Base-by-base conservation (phyloP, 2,113 vertebrate genomes). In the Rhegmatorhina hoffmannsi region DNA sequence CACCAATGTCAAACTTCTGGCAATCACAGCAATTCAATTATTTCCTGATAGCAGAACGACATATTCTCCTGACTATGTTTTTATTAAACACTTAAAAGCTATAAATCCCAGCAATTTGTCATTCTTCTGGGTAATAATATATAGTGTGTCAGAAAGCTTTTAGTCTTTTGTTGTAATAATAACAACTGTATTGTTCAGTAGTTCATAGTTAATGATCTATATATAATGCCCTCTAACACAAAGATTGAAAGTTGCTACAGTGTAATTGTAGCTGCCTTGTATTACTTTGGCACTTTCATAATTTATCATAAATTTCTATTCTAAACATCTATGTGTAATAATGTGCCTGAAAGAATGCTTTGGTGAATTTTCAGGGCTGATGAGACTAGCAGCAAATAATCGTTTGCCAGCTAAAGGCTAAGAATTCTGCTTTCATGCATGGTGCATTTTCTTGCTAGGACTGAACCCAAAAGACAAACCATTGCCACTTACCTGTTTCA, bases 61-160 rank as follows among this genome's bases (percentile, higher is more conserved):
- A 89, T 93, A 63, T 89, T 89, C 52, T 87, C 16, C 55, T 63
- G 58, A 74, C 52, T 78, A 38, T 93, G 64, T 53, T 94, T 93
- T 91, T 68, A 92, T 89, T 94, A 92, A 95, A 94, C 89, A 94
- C 34, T 18, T 93, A 78, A 93, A 94, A 77, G 62, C 74, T 78
- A 64, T 94, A 91, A 96, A 96, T 89, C 64, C 28, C 25, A 64
- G 29, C 29, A 92, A 90, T 94, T 92, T 95, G 56, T 87, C 83
- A 87, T 75, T 84, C 36, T 87, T 93, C 55, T 73, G 62, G 3
- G 5, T 78, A 89, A 81, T 56, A 84, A 81, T 81, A 33, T 90
- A 63, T 36, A 90, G 50, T n/a, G 4, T 84, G 76, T 93, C 89
- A 95, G 82, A 92, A 94, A 94, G 72, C 90, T 96, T 94, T 95